Conservation (phyloP, 2,888 invertebrate genomes). For the Sminthurides aquaticus region DNA sequence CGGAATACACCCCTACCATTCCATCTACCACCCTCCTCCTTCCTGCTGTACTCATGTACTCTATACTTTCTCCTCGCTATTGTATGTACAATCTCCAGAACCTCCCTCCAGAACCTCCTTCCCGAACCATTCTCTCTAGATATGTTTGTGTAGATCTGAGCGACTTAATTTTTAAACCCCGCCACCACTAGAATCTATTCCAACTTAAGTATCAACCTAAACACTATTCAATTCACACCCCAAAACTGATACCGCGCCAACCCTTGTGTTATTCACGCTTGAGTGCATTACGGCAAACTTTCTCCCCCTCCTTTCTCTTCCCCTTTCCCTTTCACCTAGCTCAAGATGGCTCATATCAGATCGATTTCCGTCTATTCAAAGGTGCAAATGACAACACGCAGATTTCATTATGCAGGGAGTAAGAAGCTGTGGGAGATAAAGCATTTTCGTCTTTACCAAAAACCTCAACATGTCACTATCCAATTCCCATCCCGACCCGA, state of each 20-base stretch:
- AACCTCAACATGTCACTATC: not conserved
- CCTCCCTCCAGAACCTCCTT: not conserved
- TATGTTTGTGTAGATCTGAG: not conserved
- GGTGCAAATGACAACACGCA: conserved; percentile 4
- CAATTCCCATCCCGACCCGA: not conserved
- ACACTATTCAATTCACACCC: not conserved
- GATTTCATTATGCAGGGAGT: conserved; percentile 1
- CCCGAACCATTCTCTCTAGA: not conserved
- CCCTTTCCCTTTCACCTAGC: not conserved
- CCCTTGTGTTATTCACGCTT: not conserved
- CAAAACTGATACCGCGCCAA: too few relatives aligned
- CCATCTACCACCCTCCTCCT: not conserved
- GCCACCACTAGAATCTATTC: not conserved
- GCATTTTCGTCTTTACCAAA: not conserved
- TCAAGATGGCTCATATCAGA: not conserved
- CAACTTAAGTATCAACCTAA: not conserved
- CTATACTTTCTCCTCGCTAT: not conserved
- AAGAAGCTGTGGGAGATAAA: too few relatives aligned
- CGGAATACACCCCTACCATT: too few relatives aligned
- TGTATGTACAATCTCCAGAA: not conserved
- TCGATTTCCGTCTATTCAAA: not conserved
- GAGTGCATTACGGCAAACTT: not conserved
- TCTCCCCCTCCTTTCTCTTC: not conserved
- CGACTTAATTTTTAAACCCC: not conserved
- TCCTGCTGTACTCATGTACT: not conserved